Evolutionary conservation across 2,888 invertebrate species (phyloP), one percentile per base, ranked within the genome.

Genomic region (Sussaba pulchella): DNA sequence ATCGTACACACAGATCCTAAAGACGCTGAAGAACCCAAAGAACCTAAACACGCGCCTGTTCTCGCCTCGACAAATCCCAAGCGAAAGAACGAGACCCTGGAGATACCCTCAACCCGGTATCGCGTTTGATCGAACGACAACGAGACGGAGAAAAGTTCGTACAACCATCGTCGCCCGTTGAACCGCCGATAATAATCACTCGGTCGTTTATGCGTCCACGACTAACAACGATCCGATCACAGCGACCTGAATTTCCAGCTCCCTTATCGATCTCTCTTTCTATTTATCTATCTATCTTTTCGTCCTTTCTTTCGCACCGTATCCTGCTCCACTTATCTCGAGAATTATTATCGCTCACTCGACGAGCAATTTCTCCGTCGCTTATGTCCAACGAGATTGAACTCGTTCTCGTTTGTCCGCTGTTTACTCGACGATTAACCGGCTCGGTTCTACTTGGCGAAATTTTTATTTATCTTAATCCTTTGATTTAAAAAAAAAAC

Each of bases 171-270:
- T 64, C 47, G 64, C 39, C 21, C 21, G 31, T 31, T 39, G 66
- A 75, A 71, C 57, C 66, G 47, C 14, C 36, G 80, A 80, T 75
- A 80, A 75, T 75, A 71, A 80, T 75, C 70, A 50, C 39, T 69
- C 72, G 36, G 43, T 47, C 21, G 50, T 36, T 47, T 31, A n/a
- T 39, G 66, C 64, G 52, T 66, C 45, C 52, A 67, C 45, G 70
- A 66, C 47, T 66, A 66, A 67, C 64, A 31, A 57, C 67, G 59
- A 70, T 14, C 41, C 3, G 36, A 52, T 8, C 52, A 31, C 26
- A 24, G 8, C 80, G 67, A 72, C 75, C 75, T 80, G 67, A 75
- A 75, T 80, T 71, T 80, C 75, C 19, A 71, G 66, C 75, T 71
- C 59, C 59, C 67, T 71, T 80, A 80, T 80, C 71, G 63, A 63